phyloP scores from a whole-genome alignment of 2,888 invertebrate species.

The Chaitophorus viminalis region DNA sequence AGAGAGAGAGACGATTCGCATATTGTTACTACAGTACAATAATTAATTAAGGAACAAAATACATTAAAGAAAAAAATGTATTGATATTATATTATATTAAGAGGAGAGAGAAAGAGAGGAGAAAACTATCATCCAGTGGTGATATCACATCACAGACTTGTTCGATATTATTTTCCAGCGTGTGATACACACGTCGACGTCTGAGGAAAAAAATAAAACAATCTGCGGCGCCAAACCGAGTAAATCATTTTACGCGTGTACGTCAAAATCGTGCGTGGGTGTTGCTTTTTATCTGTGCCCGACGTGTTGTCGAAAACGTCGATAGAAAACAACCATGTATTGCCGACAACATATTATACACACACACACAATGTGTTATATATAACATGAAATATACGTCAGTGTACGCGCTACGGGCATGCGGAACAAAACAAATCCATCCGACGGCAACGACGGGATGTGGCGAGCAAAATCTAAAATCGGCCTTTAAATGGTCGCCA shows the following conservation, averaged over 20 bases:
- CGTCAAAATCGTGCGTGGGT: background rate
- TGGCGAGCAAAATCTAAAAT: background rate
- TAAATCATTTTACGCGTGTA: conserved; percentile 14
- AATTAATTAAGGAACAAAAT: too few species aligned
- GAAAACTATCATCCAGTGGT: background rate
- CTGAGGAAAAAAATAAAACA: background rate
- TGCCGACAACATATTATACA: background rate
- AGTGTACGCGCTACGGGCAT: background rate
- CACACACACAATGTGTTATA: too few species aligned
- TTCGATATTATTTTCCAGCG: background rate
- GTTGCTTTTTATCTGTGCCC: conserved; percentile 10
- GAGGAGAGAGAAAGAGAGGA: background rate
- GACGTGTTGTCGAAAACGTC: conserved; percentile 3
- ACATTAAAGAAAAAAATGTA: too few species aligned
- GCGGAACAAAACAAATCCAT: background rate
- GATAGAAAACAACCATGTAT: background rate
- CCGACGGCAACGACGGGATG: background rate
- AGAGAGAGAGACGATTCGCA: too few species aligned
- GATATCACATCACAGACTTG: background rate
- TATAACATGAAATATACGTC: background rate
- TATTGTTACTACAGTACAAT: too few species aligned
- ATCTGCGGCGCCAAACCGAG: background rate
- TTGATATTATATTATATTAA: too few species aligned
- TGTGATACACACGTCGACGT: background rate
- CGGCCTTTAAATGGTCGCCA: background rate